Evolutionary conservation across 2,888 invertebrate genomes (phyloP).

Genomic region (Thumatha senex): DNA sequence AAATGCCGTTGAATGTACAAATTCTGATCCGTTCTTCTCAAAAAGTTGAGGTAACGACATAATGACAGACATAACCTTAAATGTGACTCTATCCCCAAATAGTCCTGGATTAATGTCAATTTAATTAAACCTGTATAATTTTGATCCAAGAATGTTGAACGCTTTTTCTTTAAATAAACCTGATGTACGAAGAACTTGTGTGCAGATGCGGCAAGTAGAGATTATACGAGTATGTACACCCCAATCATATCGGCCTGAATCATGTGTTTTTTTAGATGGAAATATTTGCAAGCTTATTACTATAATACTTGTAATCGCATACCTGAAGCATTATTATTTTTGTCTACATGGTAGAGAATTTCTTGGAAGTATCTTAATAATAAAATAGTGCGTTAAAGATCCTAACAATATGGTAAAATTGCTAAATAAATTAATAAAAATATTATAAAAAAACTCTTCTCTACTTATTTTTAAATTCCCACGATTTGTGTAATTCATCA

Average conservation of each 20-base stretch:
- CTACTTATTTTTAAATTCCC: no score
- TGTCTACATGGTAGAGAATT: neutral
- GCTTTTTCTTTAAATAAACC: constrained; percentile 34
- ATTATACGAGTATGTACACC: no score
- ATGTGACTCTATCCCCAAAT: constrained; percentile 65
- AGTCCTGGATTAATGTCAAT: constrained; percentile 78
- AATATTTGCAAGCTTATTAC: no score
- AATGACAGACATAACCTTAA: constrained; percentile 71
- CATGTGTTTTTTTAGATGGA: no score
- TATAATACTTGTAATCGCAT: no score
- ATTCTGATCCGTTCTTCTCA: constrained; percentile 55
- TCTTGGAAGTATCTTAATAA: neutral
- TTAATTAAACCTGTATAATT: constrained; percentile 82
- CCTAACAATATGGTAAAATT: no score
- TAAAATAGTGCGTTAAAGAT: no score
- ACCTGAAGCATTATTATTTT: no score
- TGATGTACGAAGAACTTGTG: neutral
- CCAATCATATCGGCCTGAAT: no score
- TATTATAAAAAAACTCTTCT: no score
- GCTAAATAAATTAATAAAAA: no score
- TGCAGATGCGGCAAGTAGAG: neutral
- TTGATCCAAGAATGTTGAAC: constrained; percentile 48
- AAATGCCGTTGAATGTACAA: constrained; percentile 51
- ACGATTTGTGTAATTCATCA: no score
- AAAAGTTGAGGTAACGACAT: constrained; percentile 72